Evolutionary conservation across 2,113 vertebrate species (phyloP).

Genomic region (Leuciscus idus): DNA sequence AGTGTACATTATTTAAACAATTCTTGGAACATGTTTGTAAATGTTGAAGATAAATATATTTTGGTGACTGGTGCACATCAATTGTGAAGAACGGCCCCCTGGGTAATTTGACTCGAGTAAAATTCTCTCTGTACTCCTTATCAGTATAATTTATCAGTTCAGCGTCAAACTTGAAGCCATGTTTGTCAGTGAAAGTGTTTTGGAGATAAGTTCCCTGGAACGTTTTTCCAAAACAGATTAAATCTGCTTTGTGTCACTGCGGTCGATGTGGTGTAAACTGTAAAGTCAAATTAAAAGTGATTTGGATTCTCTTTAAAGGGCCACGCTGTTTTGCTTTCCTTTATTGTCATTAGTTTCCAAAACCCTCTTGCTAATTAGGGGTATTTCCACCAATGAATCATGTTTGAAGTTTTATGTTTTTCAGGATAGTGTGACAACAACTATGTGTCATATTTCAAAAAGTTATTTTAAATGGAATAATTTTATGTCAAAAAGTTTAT

Average conservation of each 20-base stretch:
- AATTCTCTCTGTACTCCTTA: constrained; percentile 48
- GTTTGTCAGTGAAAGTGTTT: constrained; percentile 51
- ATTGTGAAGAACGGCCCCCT: background rate
- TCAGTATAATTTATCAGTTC: constrained; percentile 58
- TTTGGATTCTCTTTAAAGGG: background rate
- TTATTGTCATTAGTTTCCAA: constrained; percentile 31
- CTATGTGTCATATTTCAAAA: background rate
- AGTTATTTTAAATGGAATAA: background rate
- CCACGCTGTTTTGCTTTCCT: background rate
- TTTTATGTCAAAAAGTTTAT: background rate
- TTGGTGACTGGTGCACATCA: constrained; percentile 8
- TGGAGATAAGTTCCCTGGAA: constrained; percentile 59
- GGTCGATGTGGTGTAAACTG: constrained; percentile 41
- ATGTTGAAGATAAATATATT: background rate
- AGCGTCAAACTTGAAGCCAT: constrained; percentile 23
- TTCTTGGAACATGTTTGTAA: background rate
- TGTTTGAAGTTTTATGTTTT: constrained; percentile 12
- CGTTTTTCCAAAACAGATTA: constrained; percentile 63
- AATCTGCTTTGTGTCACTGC: constrained; percentile 46
- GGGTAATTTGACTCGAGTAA: constrained; percentile 61
- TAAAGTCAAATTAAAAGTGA: constrained; percentile 34
- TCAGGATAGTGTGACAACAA: background rate
- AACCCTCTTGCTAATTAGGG: constrained; percentile 21
- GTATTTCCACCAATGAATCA: constrained; percentile 13
- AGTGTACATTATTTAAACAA: background rate